These are phyloP conservation scores for Alsophila aescularia DNA, from an alignment of 2,888 invertebrate genomes.

Conservation along the genomic window DNA sequence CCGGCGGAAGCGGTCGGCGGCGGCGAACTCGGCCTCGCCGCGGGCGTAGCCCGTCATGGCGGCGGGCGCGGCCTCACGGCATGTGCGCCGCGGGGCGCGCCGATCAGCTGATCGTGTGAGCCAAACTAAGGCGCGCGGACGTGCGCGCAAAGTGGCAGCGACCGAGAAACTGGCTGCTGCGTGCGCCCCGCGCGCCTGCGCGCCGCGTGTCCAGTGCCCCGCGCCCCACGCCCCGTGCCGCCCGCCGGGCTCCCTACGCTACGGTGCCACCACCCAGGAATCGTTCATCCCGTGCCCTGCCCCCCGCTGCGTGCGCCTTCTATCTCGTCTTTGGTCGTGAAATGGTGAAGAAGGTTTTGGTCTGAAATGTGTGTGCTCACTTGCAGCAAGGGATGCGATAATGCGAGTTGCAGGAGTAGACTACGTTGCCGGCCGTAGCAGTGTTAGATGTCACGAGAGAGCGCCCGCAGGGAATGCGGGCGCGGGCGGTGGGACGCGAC, in stretches of 20 bases:
- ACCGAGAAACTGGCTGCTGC: constrained; percentile 69
- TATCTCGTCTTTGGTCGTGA: constrained; percentile 24
- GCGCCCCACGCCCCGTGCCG: constrained; percentile 44
- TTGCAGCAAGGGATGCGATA: constrained; percentile 4
- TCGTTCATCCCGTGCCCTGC: constrained; percentile 48
- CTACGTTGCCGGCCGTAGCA: not conserved
- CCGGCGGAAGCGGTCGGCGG: constrained; percentile 75
- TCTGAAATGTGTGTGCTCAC: not conserved
- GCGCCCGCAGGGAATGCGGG: constrained; percentile 25
- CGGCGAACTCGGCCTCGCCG: constrained; percentile 79
- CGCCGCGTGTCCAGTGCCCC: constrained; percentile 46
- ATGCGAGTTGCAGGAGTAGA: not conserved
- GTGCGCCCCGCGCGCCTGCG: constrained; percentile 53
- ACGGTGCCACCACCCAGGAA: constrained; percentile 38
- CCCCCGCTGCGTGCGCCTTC: constrained; percentile 43
- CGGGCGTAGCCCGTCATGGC: constrained; percentile 82
- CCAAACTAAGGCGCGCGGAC: constrained; percentile 60
- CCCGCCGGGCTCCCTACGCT: constrained; percentile 33
- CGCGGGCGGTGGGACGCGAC: constrained; percentile 32
- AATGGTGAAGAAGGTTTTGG: constrained; percentile 1
- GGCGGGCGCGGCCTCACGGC: constrained; percentile 79
- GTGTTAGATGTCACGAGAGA: constrained; percentile 31
- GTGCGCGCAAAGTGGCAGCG: constrained; percentile 64
- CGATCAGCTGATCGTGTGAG: constrained; percentile 74
- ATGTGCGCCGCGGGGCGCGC: constrained; percentile 79